Evolutionary conservation across 1,140 invertebrate species (phyloP), one percentile per base, ranked within the genome.

Genomic region (Dendroctonus valens): DNA sequence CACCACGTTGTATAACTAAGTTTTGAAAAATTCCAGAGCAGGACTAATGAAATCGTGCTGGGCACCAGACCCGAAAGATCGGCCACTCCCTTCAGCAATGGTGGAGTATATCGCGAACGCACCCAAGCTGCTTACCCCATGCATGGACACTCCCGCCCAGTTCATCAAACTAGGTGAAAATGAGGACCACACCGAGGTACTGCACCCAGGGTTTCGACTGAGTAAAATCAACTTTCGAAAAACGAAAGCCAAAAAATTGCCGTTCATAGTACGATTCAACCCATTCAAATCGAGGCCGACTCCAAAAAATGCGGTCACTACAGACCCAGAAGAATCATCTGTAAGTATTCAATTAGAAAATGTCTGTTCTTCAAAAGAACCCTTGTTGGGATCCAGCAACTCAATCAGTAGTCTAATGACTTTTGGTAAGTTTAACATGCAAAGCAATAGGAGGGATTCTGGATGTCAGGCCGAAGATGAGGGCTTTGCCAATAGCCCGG

Each of bases 81-180:
- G 93, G 3, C 91, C 91, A 4, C 83, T 85, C 7, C 90, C 92
- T 0, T 82, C 83, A 0, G 89, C 91, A 76, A 87, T 95, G 40
- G 88, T 92, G 0, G 91, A 92, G 61, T 88, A 89, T 67, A 80
- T 96, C 37, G 87, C 87, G 0, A 88, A 86, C 67, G 87, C 89
- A 77, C 87, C 90, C 6, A 83, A 87, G n/a, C 82, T 95, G 6
- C 79, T 96, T 11, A 79, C 84, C 5, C 92, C 93, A 0, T 91
- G 89, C 73, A 78, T 94, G 4, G 92, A 94, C 74, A 84, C 88
- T 14, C 92, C 92, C 0, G 74, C 86, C 5, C 82, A 88, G 1
- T 88, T 88, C 54, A 86, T 93, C 0, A 85, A 89, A 71, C 79
- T 91, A 50, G 84, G 86, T 50, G 83, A 85, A 41, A 37, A 38